A percentile compares a stretch with the other conserved stretches of the same genome.
phyloP scores from a whole-genome alignment of 2,113 vertebrate genomes.

The Salvelinus alpinus region DNA sequence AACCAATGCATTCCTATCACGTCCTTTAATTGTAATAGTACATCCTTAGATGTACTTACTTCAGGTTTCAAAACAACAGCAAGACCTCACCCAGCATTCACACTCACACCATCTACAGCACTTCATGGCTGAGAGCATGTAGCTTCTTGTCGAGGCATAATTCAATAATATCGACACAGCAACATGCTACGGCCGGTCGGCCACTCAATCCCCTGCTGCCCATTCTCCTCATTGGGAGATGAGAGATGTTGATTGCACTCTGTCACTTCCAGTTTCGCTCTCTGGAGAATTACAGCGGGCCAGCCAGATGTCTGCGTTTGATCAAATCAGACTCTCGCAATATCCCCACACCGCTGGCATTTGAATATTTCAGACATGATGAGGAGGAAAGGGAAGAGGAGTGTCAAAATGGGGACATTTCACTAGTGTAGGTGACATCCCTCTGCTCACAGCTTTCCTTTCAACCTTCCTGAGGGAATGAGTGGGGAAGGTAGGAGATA shows the following conservation, averaged over 20 bases:
- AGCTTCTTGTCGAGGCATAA: constrained; percentile 60
- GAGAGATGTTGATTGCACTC: constrained; percentile 66
- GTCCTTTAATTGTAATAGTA: constrained; percentile 44
- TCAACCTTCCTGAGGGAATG: neutral
- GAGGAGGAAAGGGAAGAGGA: constrained; percentile 1
- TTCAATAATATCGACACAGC: constrained; percentile 64
- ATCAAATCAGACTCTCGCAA: constrained; percentile 55
- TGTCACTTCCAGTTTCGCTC: constrained; percentile 61
- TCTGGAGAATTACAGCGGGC: constrained; percentile 35
- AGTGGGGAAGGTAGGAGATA: constrained; percentile 5
- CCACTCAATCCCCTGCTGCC: constrained; percentile 53
- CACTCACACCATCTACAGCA: constrained; percentile 29
- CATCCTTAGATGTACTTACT: constrained; percentile 53
- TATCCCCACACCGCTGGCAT: constrained; percentile 49
- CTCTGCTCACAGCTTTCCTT: constrained; percentile 26
- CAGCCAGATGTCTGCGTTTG: constrained; percentile 42
- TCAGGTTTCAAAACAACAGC: constrained; percentile 48
- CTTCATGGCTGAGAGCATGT: constrained; percentile 39
- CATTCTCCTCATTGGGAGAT: constrained; percentile 63
- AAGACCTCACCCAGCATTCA: constrained; percentile 17
- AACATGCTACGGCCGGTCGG: constrained; percentile 47
- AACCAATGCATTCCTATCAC: constrained; percentile 38
- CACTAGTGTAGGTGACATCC: constrained; percentile 17
- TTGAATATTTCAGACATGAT: constrained; percentile 44
- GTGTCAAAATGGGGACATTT: constrained; percentile 44